Evolutionary conservation across 2,113 vertebrate species (phyloP).

Genomic region (Raja brachyura): DNA sequence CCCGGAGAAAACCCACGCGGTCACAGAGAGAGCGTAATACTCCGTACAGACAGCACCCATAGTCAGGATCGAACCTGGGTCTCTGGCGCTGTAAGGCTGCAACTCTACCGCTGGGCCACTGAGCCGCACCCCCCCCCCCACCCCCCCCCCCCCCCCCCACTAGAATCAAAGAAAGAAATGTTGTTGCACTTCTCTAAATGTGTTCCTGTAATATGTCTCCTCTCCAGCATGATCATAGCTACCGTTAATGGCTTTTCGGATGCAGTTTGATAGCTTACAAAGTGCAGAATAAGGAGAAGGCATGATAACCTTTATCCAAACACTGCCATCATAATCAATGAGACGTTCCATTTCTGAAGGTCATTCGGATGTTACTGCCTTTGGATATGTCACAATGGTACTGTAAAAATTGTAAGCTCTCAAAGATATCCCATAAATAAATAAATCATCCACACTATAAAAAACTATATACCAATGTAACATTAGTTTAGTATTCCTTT

Average conservation of each 20-base stretch:
- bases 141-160: too few species aligned
- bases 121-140: too few species aligned
- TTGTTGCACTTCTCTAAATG: too few species aligned
- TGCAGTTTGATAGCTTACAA: not conserved
- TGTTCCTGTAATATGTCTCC: not conserved
- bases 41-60: too few species aligned
- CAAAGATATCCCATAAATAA: not conserved
- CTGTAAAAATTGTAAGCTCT: not conserved
- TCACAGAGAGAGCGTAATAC: too few species aligned
- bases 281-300: not conserved
- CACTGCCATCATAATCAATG: not conserved
- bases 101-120: too few species aligned
- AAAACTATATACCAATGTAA: not conserved
- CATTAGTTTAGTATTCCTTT: not conserved
- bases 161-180: not conserved
- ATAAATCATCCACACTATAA: not conserved
- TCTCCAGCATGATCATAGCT: not conserved
- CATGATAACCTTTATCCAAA: not conserved
- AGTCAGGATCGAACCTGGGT: too few species aligned
- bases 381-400: not conserved
- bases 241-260: not conserved
- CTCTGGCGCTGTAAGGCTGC: too few species aligned
- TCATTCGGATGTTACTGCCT: not conserved
- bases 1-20: too few species aligned
- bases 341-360: constrained; percentile 13